Percentiles rank a stretch among this genome's conserved stretches.
These are phyloP conservation scores for Dolichotis patagonum DNA, from an alignment of 2,113 vertebrate genomes.

Conservation along the genomic window DNA sequence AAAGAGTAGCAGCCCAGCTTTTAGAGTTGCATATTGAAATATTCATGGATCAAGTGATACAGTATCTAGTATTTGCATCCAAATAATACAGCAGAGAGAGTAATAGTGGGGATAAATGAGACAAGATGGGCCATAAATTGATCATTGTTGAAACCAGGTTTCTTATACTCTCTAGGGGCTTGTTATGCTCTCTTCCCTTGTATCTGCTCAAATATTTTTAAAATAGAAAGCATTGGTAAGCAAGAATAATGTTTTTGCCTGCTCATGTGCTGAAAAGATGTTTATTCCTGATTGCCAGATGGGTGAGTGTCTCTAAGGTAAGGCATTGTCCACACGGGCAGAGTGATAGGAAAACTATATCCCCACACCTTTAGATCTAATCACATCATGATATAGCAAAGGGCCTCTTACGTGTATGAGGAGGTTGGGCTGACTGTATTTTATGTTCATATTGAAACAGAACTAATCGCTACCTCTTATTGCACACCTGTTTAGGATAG, in stretches of 20 bases:
- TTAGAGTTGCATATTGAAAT: constrained; percentile 21
- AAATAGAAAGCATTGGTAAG: constrained; percentile 19
- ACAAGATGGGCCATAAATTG: background rate
- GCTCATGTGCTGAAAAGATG: background rate
- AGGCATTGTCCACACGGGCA: background rate
- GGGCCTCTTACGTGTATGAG: background rate
- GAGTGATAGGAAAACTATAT: background rate
- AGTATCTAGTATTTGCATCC: constrained; percentile 21
- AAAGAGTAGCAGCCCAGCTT: background rate
- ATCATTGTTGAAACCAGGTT: constrained; percentile 17
- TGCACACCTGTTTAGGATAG: background rate
- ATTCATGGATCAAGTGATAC: constrained; percentile 33
- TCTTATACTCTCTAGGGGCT: background rate
- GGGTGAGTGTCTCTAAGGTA: background rate
- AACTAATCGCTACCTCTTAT: background rate
- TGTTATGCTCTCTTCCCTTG: background rate
- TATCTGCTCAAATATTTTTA: constrained; percentile 47
- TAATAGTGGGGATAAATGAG: background rate
- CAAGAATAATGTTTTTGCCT: constrained; percentile 7
- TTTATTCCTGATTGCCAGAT: background rate
- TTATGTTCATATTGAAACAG: background rate
- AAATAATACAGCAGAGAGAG: background rate
- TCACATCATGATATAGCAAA: background rate
- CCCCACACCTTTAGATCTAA: background rate
- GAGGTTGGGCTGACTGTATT: background rate